These are phyloP conservation scores for Batillaria attramentaria DNA, from an alignment of 1,140 invertebrate species.

Conservation along the genomic window DNA sequence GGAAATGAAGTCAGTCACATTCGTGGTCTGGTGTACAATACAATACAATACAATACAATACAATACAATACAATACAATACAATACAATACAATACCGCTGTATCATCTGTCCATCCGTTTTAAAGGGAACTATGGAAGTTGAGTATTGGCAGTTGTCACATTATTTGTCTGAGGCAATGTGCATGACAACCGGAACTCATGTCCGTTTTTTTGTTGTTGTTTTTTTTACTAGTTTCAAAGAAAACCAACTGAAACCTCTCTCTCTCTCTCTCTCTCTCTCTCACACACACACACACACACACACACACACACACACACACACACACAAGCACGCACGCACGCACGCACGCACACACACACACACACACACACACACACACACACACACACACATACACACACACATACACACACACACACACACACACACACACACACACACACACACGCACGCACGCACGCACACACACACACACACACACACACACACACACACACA, in stretches of 20 bases:
- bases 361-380: not conserved
- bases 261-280: too few species aligned
- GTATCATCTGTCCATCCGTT: too few species aligned
- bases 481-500: not conserved
- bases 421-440: slow-evolving; percentile 18
- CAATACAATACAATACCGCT: too few species aligned
- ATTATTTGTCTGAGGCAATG: too few species aligned
- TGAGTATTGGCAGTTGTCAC: too few species aligned
- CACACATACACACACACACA: slow-evolving; percentile 17
- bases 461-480: not conserved
- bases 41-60: too few species aligned
- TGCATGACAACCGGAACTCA: not conserved
- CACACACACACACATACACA: not conserved
- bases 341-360: slow-evolving; percentile 1
- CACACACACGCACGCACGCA: slow-evolving; percentile 9
- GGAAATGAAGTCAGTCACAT: too few species aligned
- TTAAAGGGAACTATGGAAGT: too few species aligned
- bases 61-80: not conserved
- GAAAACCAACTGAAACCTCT: not conserved
- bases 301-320: not conserved
- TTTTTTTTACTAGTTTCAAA: not conserved
- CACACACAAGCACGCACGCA: slow-evolving; percentile 17
- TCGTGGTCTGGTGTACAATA: too few species aligned
- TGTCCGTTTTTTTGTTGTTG: not conserved
- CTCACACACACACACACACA: not conserved